A percentile compares a stretch with the other conserved stretches of the same genome.
Evolutionary conservation across 2,797 vertebrate genomes (phyloP).

Genomic region (Nasua narica): DNA sequence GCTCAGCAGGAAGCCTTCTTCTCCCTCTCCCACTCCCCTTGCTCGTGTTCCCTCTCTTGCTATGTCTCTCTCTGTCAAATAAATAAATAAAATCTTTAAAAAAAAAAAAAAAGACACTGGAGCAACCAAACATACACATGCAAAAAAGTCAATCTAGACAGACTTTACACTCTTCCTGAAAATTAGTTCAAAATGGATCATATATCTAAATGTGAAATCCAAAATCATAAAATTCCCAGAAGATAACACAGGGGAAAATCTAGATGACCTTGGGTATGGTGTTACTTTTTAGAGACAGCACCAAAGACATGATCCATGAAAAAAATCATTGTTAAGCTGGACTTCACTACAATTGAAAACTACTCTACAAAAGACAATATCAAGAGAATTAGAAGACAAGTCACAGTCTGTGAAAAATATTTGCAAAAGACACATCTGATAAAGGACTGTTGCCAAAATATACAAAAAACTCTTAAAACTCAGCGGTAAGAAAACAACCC

Average conservation of each 20-base stretch:
- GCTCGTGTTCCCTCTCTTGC: too few species aligned
- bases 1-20: too few species aligned
- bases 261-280: not conserved
- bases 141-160: not conserved
- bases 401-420: not conserved
- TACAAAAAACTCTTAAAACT: not conserved
- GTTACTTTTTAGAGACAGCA: not conserved
- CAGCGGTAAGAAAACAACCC: not conserved
- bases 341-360: not conserved
- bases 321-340: not conserved
- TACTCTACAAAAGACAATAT: not conserved
- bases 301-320: not conserved
- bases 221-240: not conserved
- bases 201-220: not conserved
- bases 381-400: not conserved
- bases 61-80: too few species aligned
- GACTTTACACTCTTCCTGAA: not conserved
- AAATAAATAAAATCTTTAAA: too few species aligned
- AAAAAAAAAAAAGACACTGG: too few species aligned
- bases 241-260: not conserved
- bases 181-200: not conserved
- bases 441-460: not conserved
- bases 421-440: not conserved
- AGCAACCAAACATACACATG: not conserved
- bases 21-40: too few species aligned